Evolutionary conservation across 2,797 vertebrate genomes (phyloP).

Genomic region (Enteromius afrohamiltoni): DNA sequence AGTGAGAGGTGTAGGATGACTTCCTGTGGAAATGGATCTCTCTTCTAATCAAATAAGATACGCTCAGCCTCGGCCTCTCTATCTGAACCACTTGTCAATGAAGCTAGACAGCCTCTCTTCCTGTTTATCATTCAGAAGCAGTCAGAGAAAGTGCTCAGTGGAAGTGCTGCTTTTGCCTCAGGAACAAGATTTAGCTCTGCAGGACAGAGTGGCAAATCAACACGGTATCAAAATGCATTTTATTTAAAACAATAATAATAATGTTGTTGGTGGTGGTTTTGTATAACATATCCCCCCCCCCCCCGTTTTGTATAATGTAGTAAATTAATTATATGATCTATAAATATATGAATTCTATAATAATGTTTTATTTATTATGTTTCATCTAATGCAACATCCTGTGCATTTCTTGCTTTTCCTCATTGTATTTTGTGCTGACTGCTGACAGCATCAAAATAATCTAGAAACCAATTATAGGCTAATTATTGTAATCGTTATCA

Average conservation of each 20-base stretch:
- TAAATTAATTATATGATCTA: background rate
- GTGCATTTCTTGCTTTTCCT: background rate
- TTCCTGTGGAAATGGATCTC: constrained; percentile 58
- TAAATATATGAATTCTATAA: too few relatives aligned
- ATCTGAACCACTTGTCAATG: background rate
- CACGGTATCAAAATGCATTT: background rate
- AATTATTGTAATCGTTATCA: background rate
- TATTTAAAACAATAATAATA: background rate
- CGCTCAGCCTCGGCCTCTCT: background rate
- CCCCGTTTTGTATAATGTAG: background rate
- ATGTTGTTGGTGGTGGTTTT: background rate
- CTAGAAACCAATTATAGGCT: background rate
- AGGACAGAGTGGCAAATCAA: background rate
- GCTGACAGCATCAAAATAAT: background rate
- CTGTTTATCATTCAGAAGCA: constrained; percentile 10
- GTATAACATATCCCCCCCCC: too few relatives aligned
- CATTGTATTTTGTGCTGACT: background rate
- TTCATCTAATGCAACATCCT: background rate
- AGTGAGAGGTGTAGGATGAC: constrained; percentile 58
- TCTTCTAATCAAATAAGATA: constrained; percentile 43
- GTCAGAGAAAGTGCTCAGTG: background rate
- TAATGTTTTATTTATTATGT: background rate
- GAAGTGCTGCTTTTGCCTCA: background rate
- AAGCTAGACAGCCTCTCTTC: background rate
- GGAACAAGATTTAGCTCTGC: background rate